Base-by-base conservation (phyloP, 2,888 invertebrate genomes). In the Hydropsyche betteni region DNA sequence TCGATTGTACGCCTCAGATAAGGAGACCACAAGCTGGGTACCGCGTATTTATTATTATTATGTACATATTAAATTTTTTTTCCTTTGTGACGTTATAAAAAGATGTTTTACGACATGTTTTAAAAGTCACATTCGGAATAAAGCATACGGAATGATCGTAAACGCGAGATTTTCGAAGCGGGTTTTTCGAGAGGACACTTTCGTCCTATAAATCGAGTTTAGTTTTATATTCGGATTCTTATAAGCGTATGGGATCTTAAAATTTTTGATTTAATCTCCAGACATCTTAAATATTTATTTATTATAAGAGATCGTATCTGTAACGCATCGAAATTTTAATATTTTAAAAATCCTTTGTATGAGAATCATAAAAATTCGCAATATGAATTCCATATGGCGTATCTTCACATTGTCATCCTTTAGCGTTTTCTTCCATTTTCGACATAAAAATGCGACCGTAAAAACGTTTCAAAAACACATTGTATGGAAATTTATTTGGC, bases 81-180 rank as follows among this genome's bases (percentile, higher is more conserved):
- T 64, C 36, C 12, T 64, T 34, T 34, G 24, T 24, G 36, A 64
- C 64, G 34, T 7, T 12, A 64, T 64, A 64, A 64, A 64, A 64
- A 64, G 64, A 64, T 64, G 64, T 64, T 64, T 64, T 64, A 64
- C 64, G 64, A 64, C 64, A 36, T 36, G 64, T 64, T 64, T 34
- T 64, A 64, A 64, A 64, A 36, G 64, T 64, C 64, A 34, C 64
- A 36, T 64, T 64, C 34, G 64, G 34, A 64, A 64, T 64, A 55
- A 14, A 64, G 34, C 24, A 36, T 64, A 64, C n/a, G 34, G 34
- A 64, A 34, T n/a, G 64, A 64, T 64, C 64, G 34, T 64, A 64
- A 36, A 64, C 34, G 34, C 34, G 64, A 64, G 64, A 64, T 64
- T 64, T 64, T 64, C 36, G 64, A 55, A 16, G 6, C 55, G 0